Conservation (phyloP, 2,113 vertebrate genomes). For the Zosterops pallidus region DNA sequence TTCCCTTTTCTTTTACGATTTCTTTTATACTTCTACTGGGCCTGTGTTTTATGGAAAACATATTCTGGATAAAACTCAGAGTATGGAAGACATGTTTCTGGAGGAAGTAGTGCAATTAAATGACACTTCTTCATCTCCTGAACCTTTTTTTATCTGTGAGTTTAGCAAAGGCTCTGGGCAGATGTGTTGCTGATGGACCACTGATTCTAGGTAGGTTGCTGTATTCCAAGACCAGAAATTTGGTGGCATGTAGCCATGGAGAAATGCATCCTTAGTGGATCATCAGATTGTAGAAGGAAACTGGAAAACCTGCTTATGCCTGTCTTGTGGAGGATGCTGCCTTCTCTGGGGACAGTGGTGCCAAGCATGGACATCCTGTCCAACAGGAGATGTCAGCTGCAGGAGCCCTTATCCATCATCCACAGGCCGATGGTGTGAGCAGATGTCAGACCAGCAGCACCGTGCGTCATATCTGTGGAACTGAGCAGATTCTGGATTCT, state of each 20-base stretch:
- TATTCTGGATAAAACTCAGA: not conserved
- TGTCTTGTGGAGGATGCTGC: not conserved
- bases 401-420: not conserved
- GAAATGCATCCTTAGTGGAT: not conserved
- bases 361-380: not conserved
- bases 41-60: not conserved
- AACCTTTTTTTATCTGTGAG: not conserved
- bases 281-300: not conserved
- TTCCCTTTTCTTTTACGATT: not conserved
- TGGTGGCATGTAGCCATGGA: not conserved
- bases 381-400: not conserved
- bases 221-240: not conserved
- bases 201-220: not conserved
- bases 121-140: not conserved
- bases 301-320: not conserved
- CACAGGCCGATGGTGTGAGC: rapidly evolving
- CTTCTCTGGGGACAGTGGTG: not conserved
- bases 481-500: rapidly evolving
- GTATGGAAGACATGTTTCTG: not conserved
- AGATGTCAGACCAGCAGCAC: not conserved
- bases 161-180: not conserved
- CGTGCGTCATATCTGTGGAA: rapidly evolving
- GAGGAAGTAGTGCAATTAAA: not conserved
- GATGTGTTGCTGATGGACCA: not conserved
- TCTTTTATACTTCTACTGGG: not conserved